These are phyloP conservation scores for Hyppa rectilinea DNA, from an alignment of 2,888 invertebrate species.

Conservation along the genomic window DNA sequence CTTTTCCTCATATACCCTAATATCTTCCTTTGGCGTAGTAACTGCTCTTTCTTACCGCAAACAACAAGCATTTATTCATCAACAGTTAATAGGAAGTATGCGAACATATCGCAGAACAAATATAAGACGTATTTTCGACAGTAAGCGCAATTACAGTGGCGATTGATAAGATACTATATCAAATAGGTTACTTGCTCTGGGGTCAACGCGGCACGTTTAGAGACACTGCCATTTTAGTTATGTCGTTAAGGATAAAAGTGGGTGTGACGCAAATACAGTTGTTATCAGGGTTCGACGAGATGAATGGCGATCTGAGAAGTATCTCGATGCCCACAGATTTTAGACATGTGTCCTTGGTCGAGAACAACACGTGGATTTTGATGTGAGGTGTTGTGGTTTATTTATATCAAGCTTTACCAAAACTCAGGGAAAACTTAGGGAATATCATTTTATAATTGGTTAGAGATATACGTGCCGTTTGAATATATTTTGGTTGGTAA, in stretches of 20 bases:
- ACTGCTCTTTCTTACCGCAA: constrained; percentile 11
- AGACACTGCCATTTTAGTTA: constrained; percentile 31
- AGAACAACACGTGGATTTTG: not conserved
- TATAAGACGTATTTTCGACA: constrained; percentile 42
- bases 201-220: constrained; percentile 46
- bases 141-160: constrained; percentile 40
- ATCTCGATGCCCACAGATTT: not conserved
- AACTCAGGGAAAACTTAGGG: too few species aligned
- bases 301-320: constrained; percentile 3
- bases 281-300: constrained; percentile 5
- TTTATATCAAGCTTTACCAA: not conserved
- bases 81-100: constrained; percentile 19
- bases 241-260: constrained; percentile 29
- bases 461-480: not conserved
- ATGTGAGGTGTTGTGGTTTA: not conserved
- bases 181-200: constrained; percentile 61
- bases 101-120: constrained; percentile 31
- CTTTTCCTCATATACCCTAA: constrained; percentile 12
- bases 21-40: not conserved
- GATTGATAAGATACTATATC: constrained; percentile 59
- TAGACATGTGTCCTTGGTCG: not conserved
- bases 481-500: constrained; percentile 20
- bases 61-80: constrained; percentile 11
- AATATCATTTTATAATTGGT: constrained; percentile 6
- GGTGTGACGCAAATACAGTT: constrained; percentile 33